phyloP scores from a whole-genome alignment of 2,113 vertebrate species.

The Mesoclemmys tuberculata region DNA sequence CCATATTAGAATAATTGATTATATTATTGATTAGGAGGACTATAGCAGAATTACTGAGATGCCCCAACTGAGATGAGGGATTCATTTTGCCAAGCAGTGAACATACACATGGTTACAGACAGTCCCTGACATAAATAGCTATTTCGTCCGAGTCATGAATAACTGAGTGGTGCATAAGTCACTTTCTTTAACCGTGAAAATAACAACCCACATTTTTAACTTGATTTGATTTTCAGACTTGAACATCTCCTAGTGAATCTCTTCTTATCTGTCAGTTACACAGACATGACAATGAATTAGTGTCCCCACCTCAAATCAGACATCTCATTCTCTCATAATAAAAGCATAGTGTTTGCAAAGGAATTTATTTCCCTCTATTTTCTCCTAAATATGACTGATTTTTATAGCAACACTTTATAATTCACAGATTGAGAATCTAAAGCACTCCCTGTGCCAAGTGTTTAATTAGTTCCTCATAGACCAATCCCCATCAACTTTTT shows the following conservation, averaged over 20 bases:
- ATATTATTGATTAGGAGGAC: not conserved
- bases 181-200: not conserved
- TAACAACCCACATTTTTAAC: not conserved
- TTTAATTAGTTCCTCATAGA: not conserved
- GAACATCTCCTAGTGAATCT: not conserved
- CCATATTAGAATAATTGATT: not conserved
- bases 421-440: not conserved
- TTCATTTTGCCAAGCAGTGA: not conserved
- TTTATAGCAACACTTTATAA: not conserved
- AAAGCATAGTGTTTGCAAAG: fast-evolving
- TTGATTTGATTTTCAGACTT: not conserved
- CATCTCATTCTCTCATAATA: not conserved
- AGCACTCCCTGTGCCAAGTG: not conserved
- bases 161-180: not conserved
- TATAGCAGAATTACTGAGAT: not conserved
- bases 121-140: not conserved
- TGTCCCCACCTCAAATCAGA: not conserved
- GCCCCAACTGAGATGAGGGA: not conserved
- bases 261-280: not conserved
- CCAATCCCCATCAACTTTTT: not conserved
- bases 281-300: fast-evolving
- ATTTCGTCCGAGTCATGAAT: fast-evolving
- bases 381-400: not conserved
- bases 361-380: not conserved
- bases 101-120: not conserved